Conservation (phyloP, 2,113 vertebrate genomes). For the Callospermophilus lateralis region DNA sequence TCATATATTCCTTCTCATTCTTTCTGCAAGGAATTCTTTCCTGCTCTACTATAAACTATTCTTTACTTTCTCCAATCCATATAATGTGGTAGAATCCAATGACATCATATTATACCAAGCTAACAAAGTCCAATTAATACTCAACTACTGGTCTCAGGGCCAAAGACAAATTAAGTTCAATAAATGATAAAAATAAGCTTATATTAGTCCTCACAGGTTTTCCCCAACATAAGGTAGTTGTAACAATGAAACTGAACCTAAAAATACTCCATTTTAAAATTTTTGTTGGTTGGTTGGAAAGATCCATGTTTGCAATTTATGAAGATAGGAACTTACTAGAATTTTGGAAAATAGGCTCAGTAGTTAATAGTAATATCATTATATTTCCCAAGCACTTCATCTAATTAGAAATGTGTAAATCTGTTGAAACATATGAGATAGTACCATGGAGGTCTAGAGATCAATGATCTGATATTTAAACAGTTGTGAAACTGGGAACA, state of each 20-base stretch:
- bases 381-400: not conserved
- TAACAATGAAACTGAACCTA: not conserved
- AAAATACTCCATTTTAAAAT: not conserved
- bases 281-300: not conserved
- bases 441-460: not conserved
- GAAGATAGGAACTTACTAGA: not conserved
- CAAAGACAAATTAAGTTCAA: not conserved
- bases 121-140: not conserved
- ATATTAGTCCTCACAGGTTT: not conserved
- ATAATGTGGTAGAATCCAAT: not conserved
- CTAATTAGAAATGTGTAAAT: not conserved
- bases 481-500: not conserved
- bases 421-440: not conserved
- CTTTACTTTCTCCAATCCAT: not conserved
- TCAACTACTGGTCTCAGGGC: not conserved
- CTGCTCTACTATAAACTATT: not conserved
- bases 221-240: not conserved
- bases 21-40: not conserved
- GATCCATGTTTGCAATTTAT: not conserved
- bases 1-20: not conserved
- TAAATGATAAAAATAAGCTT: not conserved
- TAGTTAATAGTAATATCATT: not conserved
- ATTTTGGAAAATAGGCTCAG: not conserved
- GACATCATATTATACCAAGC: not conserved
- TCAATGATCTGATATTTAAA: not conserved